Evolutionary conservation across 2,113 vertebrate genomes (phyloP).

Genomic region (Butorides virescens): DNA sequence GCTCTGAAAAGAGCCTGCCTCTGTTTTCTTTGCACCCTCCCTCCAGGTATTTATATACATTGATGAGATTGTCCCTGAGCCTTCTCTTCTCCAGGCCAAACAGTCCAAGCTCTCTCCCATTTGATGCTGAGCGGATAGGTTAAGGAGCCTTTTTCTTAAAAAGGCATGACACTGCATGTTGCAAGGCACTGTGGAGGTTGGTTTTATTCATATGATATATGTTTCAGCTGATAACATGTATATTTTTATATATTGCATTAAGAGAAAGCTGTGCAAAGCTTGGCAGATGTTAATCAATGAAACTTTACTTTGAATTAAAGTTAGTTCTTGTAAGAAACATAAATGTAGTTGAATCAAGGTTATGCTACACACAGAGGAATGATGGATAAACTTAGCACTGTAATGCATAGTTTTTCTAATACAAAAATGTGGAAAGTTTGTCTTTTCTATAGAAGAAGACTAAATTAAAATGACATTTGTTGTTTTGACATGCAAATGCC

Average conservation of each 20-base stretch:
- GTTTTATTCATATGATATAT: not conserved
- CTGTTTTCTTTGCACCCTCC: not conserved
- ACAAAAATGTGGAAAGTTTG: not conserved
- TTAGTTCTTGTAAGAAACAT: not conserved
- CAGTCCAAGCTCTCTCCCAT: not conserved
- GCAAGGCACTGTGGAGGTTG: not conserved
- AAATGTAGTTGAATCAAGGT: not conserved
- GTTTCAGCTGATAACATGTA: not conserved
- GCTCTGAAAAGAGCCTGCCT: not conserved
- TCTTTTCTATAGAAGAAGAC: not conserved
- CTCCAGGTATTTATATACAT: not conserved
- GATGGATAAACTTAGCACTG: not conserved
- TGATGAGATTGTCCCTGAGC: not conserved
- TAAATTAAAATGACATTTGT: not conserved
- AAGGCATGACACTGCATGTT: not conserved
- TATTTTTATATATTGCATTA: not conserved
- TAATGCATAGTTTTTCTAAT: not conserved
- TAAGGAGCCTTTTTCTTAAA: not conserved
- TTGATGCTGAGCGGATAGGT: not conserved
- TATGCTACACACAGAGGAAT: not conserved
- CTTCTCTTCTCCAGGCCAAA: not conserved
- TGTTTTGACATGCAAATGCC: not conserved
- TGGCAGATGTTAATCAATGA: not conserved
- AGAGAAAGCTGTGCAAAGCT: not conserved
- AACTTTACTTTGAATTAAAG: not conserved